These are phyloP conservation scores for Enteromius afrohamiltoni DNA, from an alignment of 2,797 vertebrate genomes.

Conservation along the genomic window DNA sequence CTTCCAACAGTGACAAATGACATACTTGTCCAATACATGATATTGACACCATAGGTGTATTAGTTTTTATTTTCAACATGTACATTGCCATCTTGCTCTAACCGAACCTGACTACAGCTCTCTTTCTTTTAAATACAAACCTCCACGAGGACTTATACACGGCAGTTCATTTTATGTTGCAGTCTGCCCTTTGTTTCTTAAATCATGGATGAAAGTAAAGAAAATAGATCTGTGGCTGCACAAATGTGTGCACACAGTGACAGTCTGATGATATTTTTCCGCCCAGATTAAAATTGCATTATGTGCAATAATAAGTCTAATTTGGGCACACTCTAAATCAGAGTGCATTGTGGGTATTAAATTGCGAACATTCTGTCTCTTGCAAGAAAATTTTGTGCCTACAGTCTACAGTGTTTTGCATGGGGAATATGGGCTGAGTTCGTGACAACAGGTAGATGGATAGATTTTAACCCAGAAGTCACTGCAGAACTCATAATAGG, in stretches of 20 bases:
- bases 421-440: not conserved
- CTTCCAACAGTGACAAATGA: not conserved
- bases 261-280: not conserved
- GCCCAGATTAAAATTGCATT: not conserved
- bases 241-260: not conserved
- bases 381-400: slow-evolving; percentile 1
- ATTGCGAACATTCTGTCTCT: not conserved
- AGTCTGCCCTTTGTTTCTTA: not conserved
- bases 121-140: not conserved
- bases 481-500: slow-evolving; percentile 37
- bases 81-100: no score
- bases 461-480: slow-evolving; percentile 34
- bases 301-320: not conserved
- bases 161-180: not conserved
- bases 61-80: not conserved
- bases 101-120: not conserved
- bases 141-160: not conserved
- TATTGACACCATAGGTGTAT: no score
- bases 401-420: not conserved
- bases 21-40: no score
- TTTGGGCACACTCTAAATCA: not conserved
- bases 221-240: not conserved
- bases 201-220: slow-evolving; percentile 5
- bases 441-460: slow-evolving; percentile 39
- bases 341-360: not conserved